Percentiles rank a stretch among this genome's conserved stretches.
These are phyloP conservation scores for Sericinus montela DNA, from an alignment of 2,888 invertebrate genomes.

Conservation along the genomic window DNA sequence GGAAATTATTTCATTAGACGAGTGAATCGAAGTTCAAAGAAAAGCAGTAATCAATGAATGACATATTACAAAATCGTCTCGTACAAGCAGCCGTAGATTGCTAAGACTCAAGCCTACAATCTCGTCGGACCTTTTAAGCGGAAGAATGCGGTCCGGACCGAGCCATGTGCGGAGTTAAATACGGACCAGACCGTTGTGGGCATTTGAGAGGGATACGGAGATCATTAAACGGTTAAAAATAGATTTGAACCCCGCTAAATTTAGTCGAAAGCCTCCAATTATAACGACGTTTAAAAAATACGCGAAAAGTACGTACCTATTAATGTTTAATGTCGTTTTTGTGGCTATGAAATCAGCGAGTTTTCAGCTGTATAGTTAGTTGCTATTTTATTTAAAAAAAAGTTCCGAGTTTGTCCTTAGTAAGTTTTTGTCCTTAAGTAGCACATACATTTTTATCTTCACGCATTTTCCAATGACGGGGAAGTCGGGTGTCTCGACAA, in stretches of 20 bases:
- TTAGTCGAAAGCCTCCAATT: slow-evolving; percentile 2
- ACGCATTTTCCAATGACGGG: too few relatives aligned
- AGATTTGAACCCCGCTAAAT: slow-evolving; percentile 5
- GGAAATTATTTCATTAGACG: too few relatives aligned
- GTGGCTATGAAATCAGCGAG: too few relatives aligned
- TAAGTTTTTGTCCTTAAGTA: too few relatives aligned
- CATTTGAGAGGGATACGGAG: slow-evolving; percentile 3
- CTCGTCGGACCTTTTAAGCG: slow-evolving; percentile 22
- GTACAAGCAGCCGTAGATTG: slow-evolving; percentile 7
- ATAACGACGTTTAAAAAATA: too few relatives aligned
- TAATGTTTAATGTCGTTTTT: too few relatives aligned
- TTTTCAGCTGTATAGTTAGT: too few relatives aligned
- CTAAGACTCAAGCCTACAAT: slow-evolving; percentile 19
- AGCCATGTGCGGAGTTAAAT: slow-evolving; percentile 9
- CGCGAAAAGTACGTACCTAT: too few relatives aligned
- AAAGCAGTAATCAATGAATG: not conserved
- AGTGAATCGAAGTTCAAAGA: not conserved
- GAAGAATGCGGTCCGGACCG: slow-evolving; percentile 23
- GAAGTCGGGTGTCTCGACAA: too few relatives aligned
- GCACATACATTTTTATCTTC: too few relatives aligned
- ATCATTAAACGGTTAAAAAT: slow-evolving; percentile 15
- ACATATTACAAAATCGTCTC: not conserved
- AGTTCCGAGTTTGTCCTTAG: too few relatives aligned
- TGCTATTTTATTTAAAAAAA: too few relatives aligned
- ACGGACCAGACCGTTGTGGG: not conserved